Base-by-base conservation (phyloP, 1,140 invertebrate genomes). In the Calephelis virginiensis region DNA sequence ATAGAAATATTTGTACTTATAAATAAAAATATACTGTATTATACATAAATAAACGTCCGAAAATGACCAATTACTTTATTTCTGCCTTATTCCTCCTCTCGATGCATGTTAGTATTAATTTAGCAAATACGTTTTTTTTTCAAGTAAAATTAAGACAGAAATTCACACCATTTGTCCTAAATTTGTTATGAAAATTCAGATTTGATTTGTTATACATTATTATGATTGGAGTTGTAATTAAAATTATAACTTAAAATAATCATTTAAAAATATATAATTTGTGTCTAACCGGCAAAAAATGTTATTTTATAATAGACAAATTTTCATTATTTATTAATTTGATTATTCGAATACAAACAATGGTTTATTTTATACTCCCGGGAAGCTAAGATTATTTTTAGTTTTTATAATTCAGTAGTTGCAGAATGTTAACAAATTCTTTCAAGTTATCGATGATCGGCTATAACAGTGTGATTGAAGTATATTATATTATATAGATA, bases 381-480 rank as follows among this genome's bases (percentile, higher is more conserved):
- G 85, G 82, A 86, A 88, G 82, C 83, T 77, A 76, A 88, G 83
- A 88, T 86, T 86, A 69, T 43, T 61, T 50, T 50, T 64, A 40
- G 46, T 63, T 63, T 53, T 60, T 61, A 28, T 46, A n/a, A 13
- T 61, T 46, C 40, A 61, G 60, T 56, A 28, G 14, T 17, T 53
- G 37, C 6, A 45, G 60, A 45, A 45, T 10, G 40, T 61, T 43
- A 46, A 45, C 11, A 61, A 38, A 61, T 14, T 61, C 6, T 28
- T 53, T 53, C 17, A 53, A 17, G 11, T 14, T 53, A 17, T 8
- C 17, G 50, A 8, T 10, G 50, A 53, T 17, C 17, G 0, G 53
- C 28, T 8, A 14, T 50, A 50, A 6, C 13, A 50, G 14, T 50
- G 40, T 8, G 8, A 43, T 8, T 8, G 8, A 6, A 43, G 3